A percentile compares a stretch with the other conserved stretches of the same genome.
Conservation (phyloP, 2,888 invertebrate species). For the Syritta pipiens region DNA sequence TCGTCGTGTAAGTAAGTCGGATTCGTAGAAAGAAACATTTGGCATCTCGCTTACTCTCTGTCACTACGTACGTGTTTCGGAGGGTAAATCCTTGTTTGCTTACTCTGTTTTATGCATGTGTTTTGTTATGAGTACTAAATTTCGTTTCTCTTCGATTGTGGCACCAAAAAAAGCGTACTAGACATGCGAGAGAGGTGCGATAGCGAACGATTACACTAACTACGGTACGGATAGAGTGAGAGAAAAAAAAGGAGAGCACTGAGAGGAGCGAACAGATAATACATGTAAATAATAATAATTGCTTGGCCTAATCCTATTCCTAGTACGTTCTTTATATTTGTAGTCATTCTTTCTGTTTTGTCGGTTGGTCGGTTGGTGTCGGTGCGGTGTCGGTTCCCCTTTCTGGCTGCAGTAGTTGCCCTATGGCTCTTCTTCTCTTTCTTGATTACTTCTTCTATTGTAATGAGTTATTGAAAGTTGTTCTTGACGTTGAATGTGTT, state of each 20-base stretch:
- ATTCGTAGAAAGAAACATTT: neutral
- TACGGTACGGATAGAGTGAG: slow-evolving; percentile 21
- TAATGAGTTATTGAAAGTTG: slow-evolving; percentile 46
- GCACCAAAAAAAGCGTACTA: slow-evolving; percentile 25
- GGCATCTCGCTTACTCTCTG: slow-evolving; percentile 36
- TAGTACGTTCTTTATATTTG: slow-evolving; percentile 37
- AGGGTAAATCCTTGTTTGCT: slow-evolving; percentile 52
- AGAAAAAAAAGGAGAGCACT: slow-evolving; percentile 15
- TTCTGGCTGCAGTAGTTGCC: slow-evolving; percentile 10
- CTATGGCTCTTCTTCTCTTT: slow-evolving; percentile 32
- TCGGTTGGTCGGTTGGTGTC: neutral
- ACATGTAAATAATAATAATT: slow-evolving; percentile 50
- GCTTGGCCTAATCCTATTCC: slow-evolving; percentile 40
- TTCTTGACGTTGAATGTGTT: too few species aligned
- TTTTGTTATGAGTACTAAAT: slow-evolving; percentile 47
- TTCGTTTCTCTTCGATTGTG: slow-evolving; percentile 15
- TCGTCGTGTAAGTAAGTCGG: slow-evolving; percentile 27
- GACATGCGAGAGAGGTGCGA: slow-evolving; percentile 22
- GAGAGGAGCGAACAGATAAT: slow-evolving; percentile 32
- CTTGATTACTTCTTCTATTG: slow-evolving; percentile 37
- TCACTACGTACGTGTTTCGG: slow-evolving; percentile 6
- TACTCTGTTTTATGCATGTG: slow-evolving; percentile 35
- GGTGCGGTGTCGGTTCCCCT: too few species aligned
- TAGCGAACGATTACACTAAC: slow-evolving; percentile 1
- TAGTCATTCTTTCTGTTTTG: neutral